These are phyloP conservation scores for Trichogramma dendrolimi DNA, from an alignment of 2,888 invertebrate genomes.

Conservation along the genomic window DNA sequence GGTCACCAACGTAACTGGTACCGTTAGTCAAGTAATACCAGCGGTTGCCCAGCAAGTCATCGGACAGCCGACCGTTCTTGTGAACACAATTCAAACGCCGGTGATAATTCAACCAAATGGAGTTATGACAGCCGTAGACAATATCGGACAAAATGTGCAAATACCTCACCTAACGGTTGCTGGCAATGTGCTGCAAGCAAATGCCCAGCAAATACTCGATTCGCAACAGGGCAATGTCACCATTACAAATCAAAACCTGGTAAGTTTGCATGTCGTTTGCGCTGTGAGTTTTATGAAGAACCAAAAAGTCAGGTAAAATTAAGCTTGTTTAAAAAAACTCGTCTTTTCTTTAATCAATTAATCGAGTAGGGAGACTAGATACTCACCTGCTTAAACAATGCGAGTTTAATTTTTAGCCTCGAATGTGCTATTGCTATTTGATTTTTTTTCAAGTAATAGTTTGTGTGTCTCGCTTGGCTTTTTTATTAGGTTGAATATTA, in stretches of 20 bases:
- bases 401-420: too few relatives aligned
- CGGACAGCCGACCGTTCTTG: conserved; percentile 73
- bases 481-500: too few relatives aligned
- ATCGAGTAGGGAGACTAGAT: too few relatives aligned
- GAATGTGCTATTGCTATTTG: too few relatives aligned
- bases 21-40: conserved; percentile 64
- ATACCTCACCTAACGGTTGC: conserved; percentile 64
- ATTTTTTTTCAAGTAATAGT: too few relatives aligned
- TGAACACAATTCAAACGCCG: conserved; percentile 74
- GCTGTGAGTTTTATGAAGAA: neutral
- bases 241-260: conserved; percentile 43
- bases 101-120: conserved; percentile 75
- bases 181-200: conserved; percentile 62
- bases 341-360: neutral
- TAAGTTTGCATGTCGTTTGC: conserved; percentile 15
- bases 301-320: neutral
- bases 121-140: conserved; percentile 67
- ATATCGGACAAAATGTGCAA: conserved; percentile 67
- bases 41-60: conserved; percentile 65
- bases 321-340: neutral
- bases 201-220: conserved; percentile 54
- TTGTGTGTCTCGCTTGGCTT: too few relatives aligned
- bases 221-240: conserved; percentile 50
- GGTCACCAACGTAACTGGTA: conserved; percentile 63
- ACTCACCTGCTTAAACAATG: too few relatives aligned